phyloP scores from a whole-genome alignment of 1,140 invertebrate genomes.

The Cyclargus thomasi region DNA sequence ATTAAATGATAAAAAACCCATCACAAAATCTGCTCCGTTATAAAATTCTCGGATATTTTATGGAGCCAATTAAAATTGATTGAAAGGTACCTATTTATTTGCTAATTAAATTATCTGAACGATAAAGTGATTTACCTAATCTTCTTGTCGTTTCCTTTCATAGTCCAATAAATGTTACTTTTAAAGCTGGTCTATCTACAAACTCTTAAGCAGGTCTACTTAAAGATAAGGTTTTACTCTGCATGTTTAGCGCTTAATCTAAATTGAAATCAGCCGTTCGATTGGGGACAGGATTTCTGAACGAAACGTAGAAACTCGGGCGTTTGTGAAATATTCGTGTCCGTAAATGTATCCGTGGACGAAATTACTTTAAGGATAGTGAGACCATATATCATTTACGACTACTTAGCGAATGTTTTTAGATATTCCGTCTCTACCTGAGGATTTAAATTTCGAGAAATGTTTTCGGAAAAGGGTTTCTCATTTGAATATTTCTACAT shows the following conservation, averaged over 20 bases:
- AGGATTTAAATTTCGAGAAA: not conserved
- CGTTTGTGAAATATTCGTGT: slow-evolving; percentile 15
- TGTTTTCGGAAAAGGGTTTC: not conserved
- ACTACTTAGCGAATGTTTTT: slow-evolving; percentile 4
- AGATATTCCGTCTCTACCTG: not conserved
- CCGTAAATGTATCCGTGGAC: not conserved
- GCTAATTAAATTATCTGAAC: not conserved
- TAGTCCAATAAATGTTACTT: slow-evolving; percentile 9
- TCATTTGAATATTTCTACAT: slow-evolving; percentile 1
- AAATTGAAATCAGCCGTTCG: slow-evolving; percentile 72
- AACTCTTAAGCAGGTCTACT: slow-evolving; percentile 71
- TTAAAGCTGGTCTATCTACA: slow-evolving; percentile 27
- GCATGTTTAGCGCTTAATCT: slow-evolving; percentile 68
- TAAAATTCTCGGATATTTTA: not conserved
- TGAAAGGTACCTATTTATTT: not conserved
- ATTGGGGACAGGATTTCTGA: slow-evolving; percentile 55
- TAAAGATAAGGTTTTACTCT: slow-evolving; percentile 66
- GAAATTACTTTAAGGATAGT: slow-evolving; percentile 16
- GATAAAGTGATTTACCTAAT: not conserved
- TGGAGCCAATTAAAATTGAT: slow-evolving; percentile 1
- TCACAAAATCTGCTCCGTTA: not conserved
- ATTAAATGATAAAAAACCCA: not conserved
- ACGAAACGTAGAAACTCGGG: slow-evolving; percentile 21
- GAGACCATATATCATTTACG: slow-evolving; percentile 13
- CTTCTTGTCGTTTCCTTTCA: not conserved